Evolutionary conservation across 2,113 vertebrate genomes (phyloP), one percentile per base, ranked within the genome.

Genomic region (Coryphaenoides rupestris): DNA sequence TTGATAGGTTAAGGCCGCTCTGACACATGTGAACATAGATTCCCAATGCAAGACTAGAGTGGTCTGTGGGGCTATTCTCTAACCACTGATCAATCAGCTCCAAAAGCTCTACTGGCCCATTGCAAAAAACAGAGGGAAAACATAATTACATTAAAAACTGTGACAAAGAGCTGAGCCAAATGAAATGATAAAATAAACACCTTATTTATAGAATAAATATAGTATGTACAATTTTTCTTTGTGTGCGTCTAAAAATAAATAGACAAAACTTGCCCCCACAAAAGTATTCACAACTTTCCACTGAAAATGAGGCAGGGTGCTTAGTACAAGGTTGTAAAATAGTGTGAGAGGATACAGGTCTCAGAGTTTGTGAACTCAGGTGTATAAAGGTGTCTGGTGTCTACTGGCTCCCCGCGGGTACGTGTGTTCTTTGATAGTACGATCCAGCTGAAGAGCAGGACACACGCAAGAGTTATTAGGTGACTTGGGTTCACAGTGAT

Each of bases 191-290:
- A 86, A 89, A 91, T 88, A 88, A 87, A 92, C 88, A 90, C 81
- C 84, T 83, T 84, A 90, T 88, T 89, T 92, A 90, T 86, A 91
- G 86, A 92, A 92, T 92, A 92, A 91, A 92, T 92, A 92, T 90
- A 81, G 68, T 92, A 90, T 92, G 75, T 92, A 91, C 84, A 90
- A 83, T 86, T 88, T n/a, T 86, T 84, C 86, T 90, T 89, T 87
- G 85, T 90, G 87, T 88, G 80, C 84, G 88, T 89, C 83, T 88
- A 87, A 87, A 87, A 91, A 91, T 90, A 91, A 92, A 90, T 91
- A 92, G 89, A 90, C 87, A 86, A 87, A 89, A 83, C 87, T 76
- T 86, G 71, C 82, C 84, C n/a, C 71, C 62, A 82, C 77, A 87
- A 81, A 87, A 91, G 86, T 89, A 87, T 90, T 87, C 87, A 90